phyloP scores from a whole-genome alignment of 2,888 invertebrate genomes.

The Arge pagana region DNA sequence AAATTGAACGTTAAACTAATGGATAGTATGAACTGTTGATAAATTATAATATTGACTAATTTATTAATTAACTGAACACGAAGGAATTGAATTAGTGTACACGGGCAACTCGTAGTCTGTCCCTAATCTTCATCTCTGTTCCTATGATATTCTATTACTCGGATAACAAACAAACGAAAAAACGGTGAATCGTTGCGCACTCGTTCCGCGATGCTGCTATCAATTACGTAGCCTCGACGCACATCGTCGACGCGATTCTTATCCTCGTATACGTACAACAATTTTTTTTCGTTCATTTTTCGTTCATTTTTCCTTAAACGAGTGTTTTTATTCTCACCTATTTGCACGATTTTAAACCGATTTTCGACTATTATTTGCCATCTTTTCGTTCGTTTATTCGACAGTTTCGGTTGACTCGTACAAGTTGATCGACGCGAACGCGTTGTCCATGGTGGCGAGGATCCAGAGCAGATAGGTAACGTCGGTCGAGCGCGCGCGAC shows the following conservation, averaged over 20 bases:
- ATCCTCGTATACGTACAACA: too few relatives aligned
- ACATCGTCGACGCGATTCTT: too few relatives aligned
- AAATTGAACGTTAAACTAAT: conserved; percentile 44
- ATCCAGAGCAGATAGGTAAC: too few relatives aligned
- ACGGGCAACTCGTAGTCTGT: conserved; percentile 48
- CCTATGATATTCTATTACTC: conserved; percentile 37
- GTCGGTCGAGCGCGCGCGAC: conserved; percentile 25
- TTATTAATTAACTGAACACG: conserved; percentile 52
- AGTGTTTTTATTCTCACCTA: neutral
- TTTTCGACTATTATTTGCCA: neutral
- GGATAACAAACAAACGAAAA: conserved; percentile 11
- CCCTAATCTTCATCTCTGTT: conserved; percentile 49
- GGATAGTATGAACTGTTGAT: conserved; percentile 50
- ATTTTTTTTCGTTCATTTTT: too few relatives aligned
- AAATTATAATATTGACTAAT: conserved; percentile 52
- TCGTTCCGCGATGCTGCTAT: too few relatives aligned
- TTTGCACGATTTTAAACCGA: neutral
- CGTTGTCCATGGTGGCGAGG: too few relatives aligned
- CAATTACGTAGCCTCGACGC: too few relatives aligned
- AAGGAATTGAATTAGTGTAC: conserved; percentile 58
- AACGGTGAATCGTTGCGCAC: conserved; percentile 14
- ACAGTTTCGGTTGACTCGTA: neutral
- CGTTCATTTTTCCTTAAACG: neutral
- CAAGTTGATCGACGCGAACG: too few relatives aligned
- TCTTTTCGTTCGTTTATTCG: neutral